Conservation (phyloP, 2,797 vertebrate genomes). For the Lagorchestes hirsutus region DNA sequence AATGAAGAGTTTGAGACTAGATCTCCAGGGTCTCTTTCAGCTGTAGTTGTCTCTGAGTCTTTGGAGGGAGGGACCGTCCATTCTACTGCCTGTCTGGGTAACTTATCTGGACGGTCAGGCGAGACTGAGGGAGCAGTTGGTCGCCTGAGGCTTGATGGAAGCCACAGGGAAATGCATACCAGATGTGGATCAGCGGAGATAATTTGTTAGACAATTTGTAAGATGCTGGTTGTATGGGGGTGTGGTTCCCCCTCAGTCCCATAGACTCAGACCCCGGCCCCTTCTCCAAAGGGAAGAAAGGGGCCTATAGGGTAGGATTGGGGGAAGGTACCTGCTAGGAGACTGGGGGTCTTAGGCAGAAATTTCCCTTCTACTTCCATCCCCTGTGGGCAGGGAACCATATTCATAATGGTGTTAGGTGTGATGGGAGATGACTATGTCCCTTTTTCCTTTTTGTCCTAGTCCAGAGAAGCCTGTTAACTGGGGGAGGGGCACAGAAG, state of each 20-base stretch:
- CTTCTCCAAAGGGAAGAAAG: not conserved
- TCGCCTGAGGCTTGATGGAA: conserved; percentile 27
- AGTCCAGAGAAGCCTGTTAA: not conserved
- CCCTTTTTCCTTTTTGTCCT: not conserved
- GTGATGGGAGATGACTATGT: not conserved
- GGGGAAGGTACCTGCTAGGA: not conserved
- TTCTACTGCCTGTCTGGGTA: not conserved
- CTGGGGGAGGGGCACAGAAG: not conserved
- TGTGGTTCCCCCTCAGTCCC: conserved; percentile 15
- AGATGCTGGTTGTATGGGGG: conserved; percentile 62
- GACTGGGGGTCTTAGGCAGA: not conserved
- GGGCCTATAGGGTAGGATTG: not conserved
- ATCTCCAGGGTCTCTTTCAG: not conserved
- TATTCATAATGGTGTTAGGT: not conserved
- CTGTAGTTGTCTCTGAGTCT: not conserved
- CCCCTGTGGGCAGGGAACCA: not conserved
- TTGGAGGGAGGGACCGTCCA: not conserved
- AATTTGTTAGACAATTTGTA: conserved; percentile 44
- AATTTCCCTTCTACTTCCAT: not conserved
- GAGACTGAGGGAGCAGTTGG: conserved; percentile 1
- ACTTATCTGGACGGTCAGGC: conserved; percentile 7
- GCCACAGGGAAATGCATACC: conserved; percentile 62
- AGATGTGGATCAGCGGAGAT: conserved; percentile 62
- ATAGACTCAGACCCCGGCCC: conserved; percentile 6
- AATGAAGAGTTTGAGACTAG: not conserved